Conservation (phyloP, 2,113 vertebrate genomes). For the Cyanoramphus novaezelandiae region DNA sequence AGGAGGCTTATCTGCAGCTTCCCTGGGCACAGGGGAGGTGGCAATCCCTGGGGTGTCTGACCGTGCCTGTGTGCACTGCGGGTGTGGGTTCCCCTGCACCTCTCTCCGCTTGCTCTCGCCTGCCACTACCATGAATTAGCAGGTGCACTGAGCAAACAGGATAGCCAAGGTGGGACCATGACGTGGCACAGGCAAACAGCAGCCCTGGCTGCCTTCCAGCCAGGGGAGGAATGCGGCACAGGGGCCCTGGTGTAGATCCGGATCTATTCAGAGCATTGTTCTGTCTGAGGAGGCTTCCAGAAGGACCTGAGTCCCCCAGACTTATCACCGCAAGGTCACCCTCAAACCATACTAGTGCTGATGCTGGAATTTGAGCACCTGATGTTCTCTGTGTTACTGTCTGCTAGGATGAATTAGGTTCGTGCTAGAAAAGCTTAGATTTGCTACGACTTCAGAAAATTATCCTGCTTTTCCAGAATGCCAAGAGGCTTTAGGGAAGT, state of each 20-base stretch:
- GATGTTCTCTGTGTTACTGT: neutral
- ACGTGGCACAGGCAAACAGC: neutral
- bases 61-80: neutral
- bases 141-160: neutral
- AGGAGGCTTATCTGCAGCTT: neutral
- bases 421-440: neutral
- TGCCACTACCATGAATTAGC: rapidly evolving
- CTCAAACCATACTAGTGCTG: rapidly evolving
- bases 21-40: rapidly evolving
- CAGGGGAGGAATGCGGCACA: neutral
- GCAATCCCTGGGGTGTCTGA: neutral
- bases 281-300: neutral
- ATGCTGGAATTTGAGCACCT: neutral
- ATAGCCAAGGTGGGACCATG: neutral
- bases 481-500: neutral
- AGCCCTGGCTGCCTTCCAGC: slow-evolving; percentile 8
- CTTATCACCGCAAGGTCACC: rapidly evolving
- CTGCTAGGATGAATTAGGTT: neutral
- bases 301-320: neutral
- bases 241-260: neutral
- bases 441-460: neutral
- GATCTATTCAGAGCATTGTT: rapidly evolving
- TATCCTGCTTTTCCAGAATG: neutral
- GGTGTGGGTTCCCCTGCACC: neutral
- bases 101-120: rapidly evolving